A percentile compares a stretch with the other conserved stretches of the same genome.
Evolutionary conservation across 2,888 invertebrate species (phyloP).

Genomic region (Hydrotaea cyrtoneurina): DNA sequence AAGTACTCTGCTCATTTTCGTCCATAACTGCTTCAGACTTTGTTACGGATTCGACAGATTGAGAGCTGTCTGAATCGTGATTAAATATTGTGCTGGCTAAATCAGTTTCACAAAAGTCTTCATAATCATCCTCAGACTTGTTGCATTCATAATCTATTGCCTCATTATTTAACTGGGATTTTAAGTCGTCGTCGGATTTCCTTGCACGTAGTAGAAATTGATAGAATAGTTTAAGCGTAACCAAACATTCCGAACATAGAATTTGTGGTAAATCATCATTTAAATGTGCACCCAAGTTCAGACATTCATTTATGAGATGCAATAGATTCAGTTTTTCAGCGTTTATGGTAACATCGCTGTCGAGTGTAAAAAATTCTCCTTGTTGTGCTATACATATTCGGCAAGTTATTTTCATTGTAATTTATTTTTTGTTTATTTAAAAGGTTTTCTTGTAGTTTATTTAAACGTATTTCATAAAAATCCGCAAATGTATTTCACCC

Average conservation of each 20-base stretch:
- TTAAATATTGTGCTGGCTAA: no score
- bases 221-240: slow-evolving; percentile 53
- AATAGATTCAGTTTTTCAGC: slow-evolving; percentile 46
- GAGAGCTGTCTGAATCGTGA: no score
- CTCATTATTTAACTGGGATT: not conserved
- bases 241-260: slow-evolving; percentile 66
- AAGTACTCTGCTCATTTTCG: no score
- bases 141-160: no score
- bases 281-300: slow-evolving; percentile 62
- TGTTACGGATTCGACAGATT: no score
- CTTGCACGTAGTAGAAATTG: slow-evolving; percentile 63
- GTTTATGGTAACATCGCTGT: slow-evolving; percentile 50
- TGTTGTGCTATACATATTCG: slow-evolving; percentile 66
- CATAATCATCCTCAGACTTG: no score
- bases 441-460: no score
- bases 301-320: slow-evolving; percentile 67
- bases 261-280: slow-evolving; percentile 68
- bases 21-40: no score
- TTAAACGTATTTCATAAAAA: no score
- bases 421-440: not conserved
- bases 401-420: slow-evolving; percentile 63
- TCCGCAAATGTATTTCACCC: no score
- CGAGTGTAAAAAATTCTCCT: slow-evolving; percentile 67
- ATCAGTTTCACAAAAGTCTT: no score
- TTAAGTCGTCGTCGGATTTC: slow-evolving; percentile 57